Evolutionary conservation across 1,140 invertebrate genomes (phyloP).

Genomic region (Drosophila repletoides): DNA sequence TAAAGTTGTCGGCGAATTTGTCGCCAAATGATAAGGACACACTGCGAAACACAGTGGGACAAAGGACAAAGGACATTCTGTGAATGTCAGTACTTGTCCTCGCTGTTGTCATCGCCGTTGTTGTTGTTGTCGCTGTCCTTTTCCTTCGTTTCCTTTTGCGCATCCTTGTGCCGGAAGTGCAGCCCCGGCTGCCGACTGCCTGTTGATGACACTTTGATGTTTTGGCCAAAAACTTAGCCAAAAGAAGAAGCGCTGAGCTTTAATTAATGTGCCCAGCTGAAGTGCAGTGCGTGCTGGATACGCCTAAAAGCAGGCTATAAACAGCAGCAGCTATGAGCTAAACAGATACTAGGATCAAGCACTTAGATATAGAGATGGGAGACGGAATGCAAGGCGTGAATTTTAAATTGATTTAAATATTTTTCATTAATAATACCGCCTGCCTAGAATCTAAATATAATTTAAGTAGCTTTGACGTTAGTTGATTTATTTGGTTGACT

Average conservation of each 20-base stretch:
- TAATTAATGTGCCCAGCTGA: constrained; percentile 34
- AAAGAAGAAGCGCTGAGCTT: constrained; percentile 28
- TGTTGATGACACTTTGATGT: constrained; percentile 71
- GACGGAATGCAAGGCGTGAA: too few relatives aligned
- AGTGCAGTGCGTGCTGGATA: constrained; percentile 1
- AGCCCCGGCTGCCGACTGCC: constrained; percentile 25
- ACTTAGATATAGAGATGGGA: too few relatives aligned
- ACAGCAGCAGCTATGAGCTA: constrained; percentile 21
- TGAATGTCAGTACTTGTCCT: constrained; percentile 18
- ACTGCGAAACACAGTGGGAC: neutral
- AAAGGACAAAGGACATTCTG: neutral
- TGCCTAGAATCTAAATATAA: too few relatives aligned
- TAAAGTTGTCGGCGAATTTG: constrained; percentile 60
- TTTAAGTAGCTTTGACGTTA: too few relatives aligned
- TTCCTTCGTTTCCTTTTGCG: neutral
- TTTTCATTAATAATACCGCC: too few relatives aligned
- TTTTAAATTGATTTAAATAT: too few relatives aligned
- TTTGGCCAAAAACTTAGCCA: constrained; percentile 25
- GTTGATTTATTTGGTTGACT: too few relatives aligned
- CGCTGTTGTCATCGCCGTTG: constrained; percentile 9
- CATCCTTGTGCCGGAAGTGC: constrained; percentile 29
- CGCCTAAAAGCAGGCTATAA: constrained; percentile 41
- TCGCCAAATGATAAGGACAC: constrained; percentile 65
- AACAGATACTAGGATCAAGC: too few relatives aligned
- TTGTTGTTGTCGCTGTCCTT: constrained; percentile 1